Evolutionary conservation across 2,113 vertebrate genomes (phyloP).

Genomic region (Ptychochromis oligacanthus): DNA sequence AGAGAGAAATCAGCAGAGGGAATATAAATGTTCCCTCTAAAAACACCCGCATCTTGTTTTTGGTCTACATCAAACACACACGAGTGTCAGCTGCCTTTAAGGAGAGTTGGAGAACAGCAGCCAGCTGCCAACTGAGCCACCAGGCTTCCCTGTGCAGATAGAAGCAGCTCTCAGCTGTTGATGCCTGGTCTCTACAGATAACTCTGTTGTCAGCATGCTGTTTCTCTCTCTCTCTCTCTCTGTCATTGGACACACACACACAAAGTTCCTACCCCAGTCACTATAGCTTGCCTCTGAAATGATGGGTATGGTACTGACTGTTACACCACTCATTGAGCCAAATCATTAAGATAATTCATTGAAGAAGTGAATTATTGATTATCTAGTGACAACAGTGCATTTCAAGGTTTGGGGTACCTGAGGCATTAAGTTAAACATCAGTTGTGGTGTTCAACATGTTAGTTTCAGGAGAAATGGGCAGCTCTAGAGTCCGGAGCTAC

Average conservation of each 20-base stretch:
- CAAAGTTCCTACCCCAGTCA: not conserved
- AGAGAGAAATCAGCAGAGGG: not conserved
- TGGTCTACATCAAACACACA: slow-evolving; percentile 30
- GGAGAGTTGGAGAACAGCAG: slow-evolving; percentile 12
- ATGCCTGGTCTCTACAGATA: slow-evolving; percentile 40
- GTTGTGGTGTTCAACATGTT: too few species aligned
- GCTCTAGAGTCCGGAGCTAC: too few species aligned
- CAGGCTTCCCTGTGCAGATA: slow-evolving; percentile 32
- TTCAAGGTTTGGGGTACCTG: too few species aligned
- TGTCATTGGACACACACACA: too few species aligned
- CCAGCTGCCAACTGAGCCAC: slow-evolving; percentile 30
- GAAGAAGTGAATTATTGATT: not conserved
- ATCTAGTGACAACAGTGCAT: too few species aligned
- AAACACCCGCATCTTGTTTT: slow-evolving; percentile 34
- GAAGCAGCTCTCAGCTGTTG: slow-evolving; percentile 20
- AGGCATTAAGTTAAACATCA: too few species aligned
- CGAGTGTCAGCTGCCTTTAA: slow-evolving; percentile 15
- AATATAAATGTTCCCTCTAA: not conserved
- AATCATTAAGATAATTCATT: not conserved
- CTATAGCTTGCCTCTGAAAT: not conserved
- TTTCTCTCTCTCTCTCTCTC: too few species aligned
- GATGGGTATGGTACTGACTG: not conserved
- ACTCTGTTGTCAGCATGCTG: slow-evolving; percentile 13
- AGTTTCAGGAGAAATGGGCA: too few species aligned
- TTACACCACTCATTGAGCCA: not conserved